Evolutionary conservation across 2,797 vertebrate genomes (phyloP).

Genomic region (Pempheris klunzingeri): DNA sequence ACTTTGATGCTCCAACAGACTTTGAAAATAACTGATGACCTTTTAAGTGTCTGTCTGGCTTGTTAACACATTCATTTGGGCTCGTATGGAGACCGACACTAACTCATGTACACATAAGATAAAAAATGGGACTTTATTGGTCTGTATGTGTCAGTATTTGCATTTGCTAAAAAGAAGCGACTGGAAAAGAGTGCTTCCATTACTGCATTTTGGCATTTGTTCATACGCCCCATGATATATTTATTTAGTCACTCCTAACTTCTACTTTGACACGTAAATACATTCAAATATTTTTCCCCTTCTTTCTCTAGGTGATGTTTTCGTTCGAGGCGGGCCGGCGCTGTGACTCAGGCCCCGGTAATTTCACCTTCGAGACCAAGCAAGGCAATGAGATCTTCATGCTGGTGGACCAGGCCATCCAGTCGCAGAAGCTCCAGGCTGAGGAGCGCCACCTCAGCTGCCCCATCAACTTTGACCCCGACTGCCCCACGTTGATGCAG

Average conservation of each 20-base stretch:
- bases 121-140: neutral
- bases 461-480: slow-evolving; percentile 76
- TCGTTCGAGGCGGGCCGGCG: slow-evolving; percentile 97
- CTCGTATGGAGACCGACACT: neutral
- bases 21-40: slow-evolving; percentile 34
- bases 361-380: slow-evolving; percentile 97
- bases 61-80: neutral
- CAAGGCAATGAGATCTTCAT: slow-evolving; percentile 96
- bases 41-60: slow-evolving; percentile 7
- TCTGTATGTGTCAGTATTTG: neutral
- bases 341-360: slow-evolving; percentile 96
- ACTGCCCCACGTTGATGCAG: slow-evolving; percentile 74
- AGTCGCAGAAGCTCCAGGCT: slow-evolving; percentile 90
- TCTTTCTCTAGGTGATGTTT: slow-evolving; percentile 94
- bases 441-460: slow-evolving; percentile 87
- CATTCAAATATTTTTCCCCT: neutral
- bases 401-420: slow-evolving; percentile 93
- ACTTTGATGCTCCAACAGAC: neutral
- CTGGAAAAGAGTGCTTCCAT: slow-evolving; percentile 27
- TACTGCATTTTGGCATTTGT: slow-evolving; percentile 12
- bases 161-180: neutral
- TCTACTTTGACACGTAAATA: neutral
- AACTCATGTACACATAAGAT: neutral
- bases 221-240: slow-evolving; percentile 2
- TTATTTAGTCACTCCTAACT: slow-evolving; percentile 12